Percentiles rank a stretch among this genome's conserved stretches.
Conservation (phyloP, 1,140 invertebrate genomes). For the Propsilocerus akamusi region DNA sequence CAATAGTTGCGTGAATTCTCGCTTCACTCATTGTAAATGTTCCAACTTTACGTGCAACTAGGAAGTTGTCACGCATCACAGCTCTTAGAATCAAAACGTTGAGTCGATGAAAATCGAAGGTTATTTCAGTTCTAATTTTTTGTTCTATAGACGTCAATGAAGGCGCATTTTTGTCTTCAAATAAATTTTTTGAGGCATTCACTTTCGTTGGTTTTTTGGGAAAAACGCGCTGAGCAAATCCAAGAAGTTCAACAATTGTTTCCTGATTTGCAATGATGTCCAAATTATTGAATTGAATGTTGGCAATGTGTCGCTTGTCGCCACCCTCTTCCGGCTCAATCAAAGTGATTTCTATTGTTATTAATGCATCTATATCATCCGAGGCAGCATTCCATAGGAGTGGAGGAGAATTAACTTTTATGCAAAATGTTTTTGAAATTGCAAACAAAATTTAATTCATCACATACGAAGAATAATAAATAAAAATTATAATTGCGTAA, state of each 20-base stretch:
- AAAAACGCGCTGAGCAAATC: conserved; percentile 61
- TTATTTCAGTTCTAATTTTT: conserved; percentile 50
- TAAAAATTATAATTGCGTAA: background rate
- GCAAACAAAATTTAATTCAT: background rate
- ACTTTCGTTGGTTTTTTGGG: conserved; percentile 26
- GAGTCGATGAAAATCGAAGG: conserved; percentile 81
- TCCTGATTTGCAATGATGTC: conserved; percentile 93
- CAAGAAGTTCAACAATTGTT: conserved; percentile 80
- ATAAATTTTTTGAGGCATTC: background rate
- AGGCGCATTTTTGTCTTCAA: background rate
- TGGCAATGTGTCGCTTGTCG: conserved; percentile 47
- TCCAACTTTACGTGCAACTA: conserved; percentile 73
- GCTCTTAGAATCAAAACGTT: conserved; percentile 73
- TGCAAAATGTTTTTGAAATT: background rate
- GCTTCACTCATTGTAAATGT: conserved; percentile 83
- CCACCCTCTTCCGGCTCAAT: conserved; percentile 33
- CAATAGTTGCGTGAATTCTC: conserved; percentile 70
- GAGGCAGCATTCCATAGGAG: conserved; percentile 4
- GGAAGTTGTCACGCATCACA: conserved; percentile 44
- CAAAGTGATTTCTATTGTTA: conserved; percentile 60
- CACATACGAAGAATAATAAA: background rate
- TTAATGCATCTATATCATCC: conserved; percentile 60
- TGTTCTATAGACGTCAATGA: background rate
- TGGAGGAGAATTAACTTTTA: conserved; percentile 6
- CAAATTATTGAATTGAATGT: conserved; percentile 83